These are phyloP conservation scores for Holotrichia oblita DNA, from an alignment of 1,140 invertebrate species.

Conservation along the genomic window DNA sequence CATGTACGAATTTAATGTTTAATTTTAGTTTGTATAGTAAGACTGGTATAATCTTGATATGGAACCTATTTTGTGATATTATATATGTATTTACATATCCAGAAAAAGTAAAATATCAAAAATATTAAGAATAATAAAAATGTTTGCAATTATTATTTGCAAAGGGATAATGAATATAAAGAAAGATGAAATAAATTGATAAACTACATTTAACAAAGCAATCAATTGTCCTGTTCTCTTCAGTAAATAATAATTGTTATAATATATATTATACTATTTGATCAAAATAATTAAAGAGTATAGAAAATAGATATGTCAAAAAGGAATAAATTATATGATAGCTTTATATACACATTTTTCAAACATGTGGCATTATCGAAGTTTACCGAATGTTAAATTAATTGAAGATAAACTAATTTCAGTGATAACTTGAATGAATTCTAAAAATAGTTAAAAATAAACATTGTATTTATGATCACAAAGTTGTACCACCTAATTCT, in stretches of 20 bases:
- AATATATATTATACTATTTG: slow-evolving; percentile 14
- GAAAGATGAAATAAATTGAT: too few relatives aligned
- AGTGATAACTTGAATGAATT: too few relatives aligned
- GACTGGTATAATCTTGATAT: slow-evolving; percentile 21
- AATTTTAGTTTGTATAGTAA: slow-evolving; percentile 30
- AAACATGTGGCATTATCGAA: too few relatives aligned
- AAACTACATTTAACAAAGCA: too few relatives aligned
- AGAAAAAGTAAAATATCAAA: background rate
- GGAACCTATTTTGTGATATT: slow-evolving; percentile 33
- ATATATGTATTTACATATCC: slow-evolving; percentile 34
- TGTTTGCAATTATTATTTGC: slow-evolving; percentile 11
- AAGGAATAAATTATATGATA: slow-evolving; percentile 18
- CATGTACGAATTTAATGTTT: slow-evolving; percentile 25
- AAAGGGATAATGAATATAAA: background rate
- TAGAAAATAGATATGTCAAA: slow-evolving; percentile 5
- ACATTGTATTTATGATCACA: too few relatives aligned
- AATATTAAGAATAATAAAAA: slow-evolving; percentile 16
- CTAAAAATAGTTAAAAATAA: too few relatives aligned
- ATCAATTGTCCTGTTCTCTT: background rate
- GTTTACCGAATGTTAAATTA: too few relatives aligned
- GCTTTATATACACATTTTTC: background rate
- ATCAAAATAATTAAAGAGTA: background rate
- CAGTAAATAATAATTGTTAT: slow-evolving; percentile 18
- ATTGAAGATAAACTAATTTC: too few relatives aligned
- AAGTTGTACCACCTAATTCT: too few relatives aligned